Percentiles rank a stretch among this genome's conserved stretches.
phyloP scores from a whole-genome alignment of 2,888 invertebrate species.

The Heliconius ismenius region DNA sequence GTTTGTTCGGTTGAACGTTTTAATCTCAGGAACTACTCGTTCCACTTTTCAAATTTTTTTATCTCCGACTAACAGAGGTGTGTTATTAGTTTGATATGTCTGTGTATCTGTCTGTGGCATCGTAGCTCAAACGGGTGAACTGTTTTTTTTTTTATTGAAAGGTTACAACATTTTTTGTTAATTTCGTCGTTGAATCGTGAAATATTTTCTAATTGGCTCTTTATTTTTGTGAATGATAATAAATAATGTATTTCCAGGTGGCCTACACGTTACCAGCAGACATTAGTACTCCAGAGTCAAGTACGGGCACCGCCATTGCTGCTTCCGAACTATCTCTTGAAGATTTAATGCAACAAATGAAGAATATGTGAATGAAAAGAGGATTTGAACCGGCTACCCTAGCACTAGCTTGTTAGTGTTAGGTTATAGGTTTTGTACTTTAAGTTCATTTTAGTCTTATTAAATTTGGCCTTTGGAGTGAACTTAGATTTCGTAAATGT shows the following conservation, averaged over 20 bases:
- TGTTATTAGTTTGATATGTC: no score
- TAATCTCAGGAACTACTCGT: no score
- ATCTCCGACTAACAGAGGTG: no score
- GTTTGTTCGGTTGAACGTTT: no score
- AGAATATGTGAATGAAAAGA: constrained; percentile 85
- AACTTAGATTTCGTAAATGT: no score
- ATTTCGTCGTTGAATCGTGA: no score
- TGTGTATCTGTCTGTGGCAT: neutral
- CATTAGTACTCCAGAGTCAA: constrained; percentile 68
- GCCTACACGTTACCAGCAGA: constrained; percentile 87
- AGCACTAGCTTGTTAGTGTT: neutral
- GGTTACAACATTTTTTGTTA: no score
- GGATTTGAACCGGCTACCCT: neutral
- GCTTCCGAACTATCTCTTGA: constrained; percentile 87
- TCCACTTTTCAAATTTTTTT: no score
- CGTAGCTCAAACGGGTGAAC: neutral
- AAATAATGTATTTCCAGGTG: constrained; percentile 71
- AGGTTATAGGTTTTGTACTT: neutral
- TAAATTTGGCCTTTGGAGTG: no score
- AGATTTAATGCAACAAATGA: constrained; percentile 96
- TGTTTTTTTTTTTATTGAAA: no score
- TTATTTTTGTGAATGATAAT: neutral
- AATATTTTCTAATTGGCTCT: no score
- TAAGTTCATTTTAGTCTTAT: neutral
- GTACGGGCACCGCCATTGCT: constrained; percentile 72